Percentiles rank a stretch among this genome's conserved stretches.
Conservation (phyloP, 2,113 vertebrate genomes). For the Brachypteracias leptosomus region DNA sequence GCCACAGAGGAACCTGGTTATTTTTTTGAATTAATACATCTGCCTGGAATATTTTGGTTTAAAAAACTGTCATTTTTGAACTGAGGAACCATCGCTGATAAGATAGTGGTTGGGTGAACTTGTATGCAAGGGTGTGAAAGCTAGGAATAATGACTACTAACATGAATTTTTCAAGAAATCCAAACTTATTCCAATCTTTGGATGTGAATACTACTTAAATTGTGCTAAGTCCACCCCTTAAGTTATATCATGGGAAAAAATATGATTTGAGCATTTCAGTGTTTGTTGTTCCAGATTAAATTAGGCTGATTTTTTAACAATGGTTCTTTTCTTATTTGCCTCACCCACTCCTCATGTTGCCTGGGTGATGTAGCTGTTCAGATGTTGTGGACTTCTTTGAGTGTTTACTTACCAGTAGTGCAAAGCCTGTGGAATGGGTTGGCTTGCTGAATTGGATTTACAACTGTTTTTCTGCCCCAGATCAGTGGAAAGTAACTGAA, state of each 20-base stretch:
- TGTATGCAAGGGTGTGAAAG: not conserved
- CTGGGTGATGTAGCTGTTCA: not conserved
- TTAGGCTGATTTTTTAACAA: not conserved
- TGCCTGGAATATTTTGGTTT: not conserved
- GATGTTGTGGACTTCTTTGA: not conserved
- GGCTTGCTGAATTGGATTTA: not conserved
- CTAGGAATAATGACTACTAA: not conserved
- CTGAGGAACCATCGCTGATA: accelerated
- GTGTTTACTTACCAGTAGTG: constrained; percentile 3
- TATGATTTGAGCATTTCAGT: not conserved
- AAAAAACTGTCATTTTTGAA: not conserved
- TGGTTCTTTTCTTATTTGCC: not conserved
- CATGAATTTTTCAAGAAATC: not conserved
- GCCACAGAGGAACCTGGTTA: not conserved
- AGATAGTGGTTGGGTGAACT: not conserved
- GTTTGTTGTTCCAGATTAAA: not conserved
- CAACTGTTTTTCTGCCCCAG: not conserved
- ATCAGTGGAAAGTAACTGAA: not conserved
- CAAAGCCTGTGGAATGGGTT: not conserved
- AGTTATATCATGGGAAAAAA: not conserved
- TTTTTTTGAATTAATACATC: not conserved
- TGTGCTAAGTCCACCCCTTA: not conserved
- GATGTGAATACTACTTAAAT: not conserved
- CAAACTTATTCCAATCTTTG: not conserved
- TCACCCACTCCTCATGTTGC: not conserved